Base-by-base conservation (phyloP, 2,888 invertebrate genomes). In the Brachyptera risi region DNA sequence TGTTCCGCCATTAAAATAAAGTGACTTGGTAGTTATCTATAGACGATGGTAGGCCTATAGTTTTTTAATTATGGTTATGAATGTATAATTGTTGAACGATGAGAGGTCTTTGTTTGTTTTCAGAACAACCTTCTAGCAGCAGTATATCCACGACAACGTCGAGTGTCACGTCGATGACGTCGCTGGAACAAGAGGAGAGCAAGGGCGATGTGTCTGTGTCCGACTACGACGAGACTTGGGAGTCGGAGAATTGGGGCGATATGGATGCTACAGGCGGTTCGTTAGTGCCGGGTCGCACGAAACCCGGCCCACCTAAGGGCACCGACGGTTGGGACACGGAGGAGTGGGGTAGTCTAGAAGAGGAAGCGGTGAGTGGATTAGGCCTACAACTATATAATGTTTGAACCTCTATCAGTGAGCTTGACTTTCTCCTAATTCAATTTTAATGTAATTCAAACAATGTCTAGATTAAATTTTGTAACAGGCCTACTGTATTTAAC, bases 201-300 rank as follows among this genome's bases (percentile, higher is more conserved):
- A 85, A 85, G 70, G 82, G 83, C 68, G 82, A 83, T 56, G 90
- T 90, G 69, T 90, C 90, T 1, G 88, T 87, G 1, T 90, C 91
- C 0, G 92, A 92, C 76, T 91, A 91, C 70, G 92, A 92, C 69
- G 89, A 87, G 68, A 88, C 88, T 72, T 93, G 93, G 92, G 90
- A 92, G 75, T 85, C 88, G 44, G 90, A 90, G 57, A 85, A 85
- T 72, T 93, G 93, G 93, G 93, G 94, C 11, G 92, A 92, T 72
- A 91, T 94, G 81, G 92, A 92, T 76, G 40, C 37, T 27, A 15
- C 26, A 19, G 47, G 56, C 4, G 57, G 60, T 35, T 51, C 61
- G 11, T 9, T 35, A 11, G 38, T 60, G 3, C 44, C 59, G 19
- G 59, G 50, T 15, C 37, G 35, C 17, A 40, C 26, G 23, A 59